Evolutionary conservation across 2,113 vertebrate genomes (phyloP).

Genomic region (Promerops cafer): DNA sequence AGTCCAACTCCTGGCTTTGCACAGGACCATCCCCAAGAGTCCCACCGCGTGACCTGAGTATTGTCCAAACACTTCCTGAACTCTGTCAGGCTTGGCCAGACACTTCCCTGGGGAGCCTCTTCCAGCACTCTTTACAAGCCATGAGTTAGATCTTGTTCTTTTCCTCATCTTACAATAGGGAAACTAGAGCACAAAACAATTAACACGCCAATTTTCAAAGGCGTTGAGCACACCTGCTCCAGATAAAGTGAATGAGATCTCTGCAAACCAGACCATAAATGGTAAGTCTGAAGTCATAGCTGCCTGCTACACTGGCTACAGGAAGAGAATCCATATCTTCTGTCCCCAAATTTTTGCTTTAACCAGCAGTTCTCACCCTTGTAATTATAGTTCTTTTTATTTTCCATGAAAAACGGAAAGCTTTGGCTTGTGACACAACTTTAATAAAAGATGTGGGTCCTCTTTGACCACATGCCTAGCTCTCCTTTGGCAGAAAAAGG

Average conservation of each 20-base stretch:
- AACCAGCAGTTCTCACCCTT: background rate
- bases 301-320: background rate
- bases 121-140: background rate
- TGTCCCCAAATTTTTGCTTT: background rate
- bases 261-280: background rate
- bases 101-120: background rate
- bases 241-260: background rate
- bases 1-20: background rate
- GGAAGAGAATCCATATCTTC: background rate
- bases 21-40: background rate
- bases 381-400: background rate
- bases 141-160: background rate
- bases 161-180: background rate
- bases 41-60: fast-evolving
- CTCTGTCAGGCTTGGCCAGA: background rate
- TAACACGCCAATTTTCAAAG: background rate
- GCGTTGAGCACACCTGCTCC: background rate
- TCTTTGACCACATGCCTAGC: background rate
- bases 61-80: background rate
- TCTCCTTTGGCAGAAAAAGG: background rate
- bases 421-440: background rate
- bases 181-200: background rate
- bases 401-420: background rate
- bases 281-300: background rate
- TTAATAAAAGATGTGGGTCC: background rate